Percentiles rank a stretch among this genome's conserved stretches.
phyloP scores from a whole-genome alignment of 1,140 invertebrate genomes.

The Meloidogyne floridensis region DNA sequence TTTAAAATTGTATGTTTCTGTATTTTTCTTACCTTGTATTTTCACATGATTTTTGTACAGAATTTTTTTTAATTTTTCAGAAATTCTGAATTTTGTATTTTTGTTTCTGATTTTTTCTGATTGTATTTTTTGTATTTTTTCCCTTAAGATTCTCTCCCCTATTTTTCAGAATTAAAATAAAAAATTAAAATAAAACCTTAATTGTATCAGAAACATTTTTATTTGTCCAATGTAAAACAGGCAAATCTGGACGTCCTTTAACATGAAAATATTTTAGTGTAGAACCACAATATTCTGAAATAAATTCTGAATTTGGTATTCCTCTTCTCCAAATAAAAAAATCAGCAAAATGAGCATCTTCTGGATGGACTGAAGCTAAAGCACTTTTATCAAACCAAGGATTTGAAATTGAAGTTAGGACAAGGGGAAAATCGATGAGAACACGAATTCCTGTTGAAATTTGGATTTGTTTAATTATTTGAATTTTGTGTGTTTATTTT shows the following conservation, averaged over 20 bases:
- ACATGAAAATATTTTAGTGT: conserved; percentile 44
- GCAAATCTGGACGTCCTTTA: conserved; percentile 44
- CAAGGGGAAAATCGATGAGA: conserved; percentile 55
- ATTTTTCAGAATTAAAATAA: too few relatives aligned
- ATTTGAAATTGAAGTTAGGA: conserved; percentile 58
- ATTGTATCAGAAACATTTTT: conserved; percentile 42
- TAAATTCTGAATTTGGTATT: conserved; percentile 38
- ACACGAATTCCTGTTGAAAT: conserved; percentile 13
- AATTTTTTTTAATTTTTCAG: neutral
- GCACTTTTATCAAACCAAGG: conserved; percentile 56
- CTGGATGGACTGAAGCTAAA: conserved; percentile 42
- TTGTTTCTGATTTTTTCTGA: too few relatives aligned
- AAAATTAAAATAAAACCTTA: conserved; percentile 10
- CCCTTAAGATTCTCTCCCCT: too few relatives aligned
- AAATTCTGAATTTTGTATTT: neutral
- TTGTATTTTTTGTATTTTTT: too few relatives aligned
- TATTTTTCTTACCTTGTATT: neutral
- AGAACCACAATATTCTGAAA: conserved; percentile 45
- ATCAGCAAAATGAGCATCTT: conserved; percentile 47
- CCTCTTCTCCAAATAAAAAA: conserved; percentile 58
- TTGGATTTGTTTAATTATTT: neutral
- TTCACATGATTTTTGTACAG: neutral
- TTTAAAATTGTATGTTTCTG: neutral
- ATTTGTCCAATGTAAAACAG: conserved; percentile 45
- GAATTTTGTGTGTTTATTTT: too few relatives aligned